phyloP scores from a whole-genome alignment of 2,888 invertebrate species.

The Campaea margaritaria region DNA sequence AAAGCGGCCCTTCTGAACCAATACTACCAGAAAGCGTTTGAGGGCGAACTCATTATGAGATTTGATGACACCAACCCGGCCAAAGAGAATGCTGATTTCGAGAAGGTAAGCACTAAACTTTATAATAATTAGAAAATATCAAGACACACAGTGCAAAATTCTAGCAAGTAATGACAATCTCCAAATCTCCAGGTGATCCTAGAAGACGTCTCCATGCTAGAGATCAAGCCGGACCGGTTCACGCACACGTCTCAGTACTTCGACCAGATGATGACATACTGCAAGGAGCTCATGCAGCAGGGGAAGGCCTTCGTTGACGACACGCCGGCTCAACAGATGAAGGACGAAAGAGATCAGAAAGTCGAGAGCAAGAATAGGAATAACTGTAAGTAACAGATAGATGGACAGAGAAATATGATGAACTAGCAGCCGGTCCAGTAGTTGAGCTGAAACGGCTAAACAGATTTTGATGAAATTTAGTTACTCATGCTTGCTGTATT shows the following conservation, averaged over 20 bases:
- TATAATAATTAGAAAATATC: too few relatives aligned
- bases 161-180: background rate
- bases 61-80: conserved; percentile 99
- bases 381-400: conserved; percentile 87
- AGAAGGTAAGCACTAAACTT: conserved; percentile 90
- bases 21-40: conserved; percentile 96
- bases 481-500: too few relatives aligned
- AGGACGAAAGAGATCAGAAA: conserved; percentile 95
- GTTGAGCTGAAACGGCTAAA: too few relatives aligned
- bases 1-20: conserved; percentile 99
- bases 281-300: conserved; percentile 93
- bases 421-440: too few relatives aligned
- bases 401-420: too few relatives aligned
- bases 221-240: conserved; percentile 96
- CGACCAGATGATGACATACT: conserved; percentile 94
- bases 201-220: conserved; percentile 95
- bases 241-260: conserved; percentile 99
- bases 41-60: conserved; percentile 98
- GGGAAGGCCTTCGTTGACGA: conserved; percentile 99
- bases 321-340: conserved; percentile 97
- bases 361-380: conserved; percentile 93
- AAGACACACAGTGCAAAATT: too few relatives aligned
- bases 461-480: too few relatives aligned
- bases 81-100: conserved; percentile 98
- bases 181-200: conserved; percentile 87